Evolutionary conservation across 2,888 invertebrate genomes (phyloP), one percentile per base, ranked within the genome.

Genomic region (Eupithecia exiguata): DNA sequence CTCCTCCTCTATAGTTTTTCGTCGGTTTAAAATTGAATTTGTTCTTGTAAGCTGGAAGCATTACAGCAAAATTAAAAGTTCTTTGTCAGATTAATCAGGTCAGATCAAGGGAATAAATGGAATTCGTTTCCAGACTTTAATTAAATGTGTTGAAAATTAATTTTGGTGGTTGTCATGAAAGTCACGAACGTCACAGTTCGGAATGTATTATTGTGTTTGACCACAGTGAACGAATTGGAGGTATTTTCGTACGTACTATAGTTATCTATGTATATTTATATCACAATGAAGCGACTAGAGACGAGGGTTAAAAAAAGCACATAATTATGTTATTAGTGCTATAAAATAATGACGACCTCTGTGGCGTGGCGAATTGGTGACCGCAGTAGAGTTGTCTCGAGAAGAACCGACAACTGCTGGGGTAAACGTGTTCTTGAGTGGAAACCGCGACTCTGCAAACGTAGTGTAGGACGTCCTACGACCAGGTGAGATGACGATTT

Each of bases 41-140:
- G 16, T 40, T 16, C 40, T 12, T 0, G 12, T 43, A 43, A 46
- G 9, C 10, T 49, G 49, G 10, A n/a, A n/a, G n/a, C n/a, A 49
- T 49, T 49, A 4, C 0, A 18, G 1, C 46, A 46, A 46, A 46
- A 46, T 18, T 46, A 18, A 46, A 46, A 46, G 46, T 46, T 46
- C 46, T 46, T 46, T 2, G 49, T 10, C 49, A n/a, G 4, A 49
- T 49, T 49, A 49, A 49, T 49, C 49, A 10, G 49, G 49, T 49
- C 49, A n/a, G 49, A 49, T 49, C 49, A 49, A 49, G 49, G 49
- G 49, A 49, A 49, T 21, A 49, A 49, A 49, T 49, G n/a, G 49
- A 49, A 49, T 49, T 49, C n/a, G 49, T 49, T 49, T n/a, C n/a
- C 49, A 49, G 49, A 49, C 49, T 49, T 49, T 49, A 49, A 49